Evolutionary conservation across 2,888 invertebrate species (phyloP), one percentile per base, ranked within the genome.

Genomic region (Seira ritae): DNA sequence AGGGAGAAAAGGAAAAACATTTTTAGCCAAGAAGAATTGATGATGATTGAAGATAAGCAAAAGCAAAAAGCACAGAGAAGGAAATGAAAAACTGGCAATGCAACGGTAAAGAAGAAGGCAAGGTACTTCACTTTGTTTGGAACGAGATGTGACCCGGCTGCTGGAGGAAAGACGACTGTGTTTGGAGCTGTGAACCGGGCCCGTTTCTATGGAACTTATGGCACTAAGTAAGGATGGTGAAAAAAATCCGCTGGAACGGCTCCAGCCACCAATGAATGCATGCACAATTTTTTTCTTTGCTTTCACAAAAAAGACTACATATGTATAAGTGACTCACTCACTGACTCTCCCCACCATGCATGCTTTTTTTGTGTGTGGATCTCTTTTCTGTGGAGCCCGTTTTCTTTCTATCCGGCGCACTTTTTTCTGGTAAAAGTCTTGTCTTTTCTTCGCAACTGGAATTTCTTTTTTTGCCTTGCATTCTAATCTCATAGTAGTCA

Each of bases 91-190:
- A 62, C 22, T 62, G 19, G 62, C 10, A 31, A 31, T 31, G 8
- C 8, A 31, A 31, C 31, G 31, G 31, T 8, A 31, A 31, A n/a
- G n/a, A n/a, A n/a, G n/a, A n/a, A 31, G 31, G 31, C 31, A 31
- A 31, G 31, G 31, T 31, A 31, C 31, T 31, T 31, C 31, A 31
- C 31, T 31, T 31, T 31, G 20, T 62, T 62, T 62, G 62, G 8
- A 10, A 24, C 4, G 65, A 72, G 76, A 81, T 77, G 76, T 77
- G 76, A 68, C 82, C 77, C 65, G 72, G 82, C 68, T 77, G 76
- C 67, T 23, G 69, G 82, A 72, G 77, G 10, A 77, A 77, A 68
- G 72, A 46, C 77, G 77, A 82, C 82, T 82, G 82, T 82, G 77
- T 82, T 82, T 82, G 82, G 60, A 23, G 67, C 60, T 46, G 68